phyloP scores from a whole-genome alignment of 64 coral and sea anemone genomes.

The Montipora efflorescens region DNA sequence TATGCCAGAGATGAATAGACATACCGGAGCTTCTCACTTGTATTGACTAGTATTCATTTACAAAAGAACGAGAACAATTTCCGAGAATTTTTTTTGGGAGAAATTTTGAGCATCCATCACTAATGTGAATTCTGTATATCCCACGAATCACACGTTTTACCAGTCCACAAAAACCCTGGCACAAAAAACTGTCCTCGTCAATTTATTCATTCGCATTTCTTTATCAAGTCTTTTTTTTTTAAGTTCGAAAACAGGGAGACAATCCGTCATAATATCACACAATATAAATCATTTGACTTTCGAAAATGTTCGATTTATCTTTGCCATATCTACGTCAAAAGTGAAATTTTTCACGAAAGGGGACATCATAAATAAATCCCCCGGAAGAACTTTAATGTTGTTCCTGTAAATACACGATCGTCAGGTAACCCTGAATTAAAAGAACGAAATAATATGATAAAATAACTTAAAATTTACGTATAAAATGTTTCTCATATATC shows the following conservation, averaged over 20 bases:
- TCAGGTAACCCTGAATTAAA: background rate
- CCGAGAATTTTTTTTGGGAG: background rate
- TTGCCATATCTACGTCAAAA: background rate
- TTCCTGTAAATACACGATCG: conserved; percentile 53
- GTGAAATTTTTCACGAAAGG: background rate
- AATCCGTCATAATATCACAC: background rate
- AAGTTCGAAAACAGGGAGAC: background rate
- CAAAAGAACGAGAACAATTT: background rate
- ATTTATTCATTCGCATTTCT: background rate
- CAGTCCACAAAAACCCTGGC: conserved; percentile 5
- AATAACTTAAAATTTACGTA: background rate
- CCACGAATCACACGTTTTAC: too few species aligned
- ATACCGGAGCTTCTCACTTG: background rate
- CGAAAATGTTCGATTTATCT: conserved; percentile 15
- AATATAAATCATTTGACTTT: background rate
- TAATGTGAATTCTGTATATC: background rate
- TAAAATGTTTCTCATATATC: background rate
- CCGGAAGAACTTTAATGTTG: conserved; percentile 2
- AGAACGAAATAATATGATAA: background rate
- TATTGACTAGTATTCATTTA: background rate
- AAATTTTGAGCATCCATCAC: background rate
- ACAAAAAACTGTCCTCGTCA: too few species aligned
- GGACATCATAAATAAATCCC: background rate
- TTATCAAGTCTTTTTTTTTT: background rate
- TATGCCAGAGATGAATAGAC: background rate